phyloP scores from a whole-genome alignment of 2,113 vertebrate genomes.

The Lepidothrix coronata region DNA sequence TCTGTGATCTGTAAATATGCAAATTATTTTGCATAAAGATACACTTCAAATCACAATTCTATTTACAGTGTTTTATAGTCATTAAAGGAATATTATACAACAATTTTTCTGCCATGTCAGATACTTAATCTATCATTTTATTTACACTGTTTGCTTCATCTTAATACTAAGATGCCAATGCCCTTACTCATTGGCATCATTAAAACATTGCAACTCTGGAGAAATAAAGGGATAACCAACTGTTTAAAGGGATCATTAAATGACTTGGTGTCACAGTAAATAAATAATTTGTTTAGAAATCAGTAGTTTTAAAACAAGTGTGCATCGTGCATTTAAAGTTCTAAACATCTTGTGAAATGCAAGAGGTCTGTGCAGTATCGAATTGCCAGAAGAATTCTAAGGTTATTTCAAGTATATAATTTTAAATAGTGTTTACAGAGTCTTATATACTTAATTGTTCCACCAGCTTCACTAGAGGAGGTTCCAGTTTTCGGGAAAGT shows the following conservation, averaged over 20 bases:
- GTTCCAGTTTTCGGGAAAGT: slow-evolving; percentile 93
- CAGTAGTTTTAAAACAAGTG: slow-evolving; percentile 78
- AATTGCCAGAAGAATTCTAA: neutral
- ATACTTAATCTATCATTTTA: slow-evolving; percentile 48
- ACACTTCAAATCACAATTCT: slow-evolving; percentile 58
- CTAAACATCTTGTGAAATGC: slow-evolving; percentile 56
- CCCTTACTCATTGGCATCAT: neutral
- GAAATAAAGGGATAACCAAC: neutral
- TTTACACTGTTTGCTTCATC: slow-evolving; percentile 63
- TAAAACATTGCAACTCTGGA: neutral
- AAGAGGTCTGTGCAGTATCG: slow-evolving; percentile 38
- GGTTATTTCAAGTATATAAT: slow-evolving; percentile 8
- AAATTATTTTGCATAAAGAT: slow-evolving; percentile 54
- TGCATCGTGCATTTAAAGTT: slow-evolving; percentile 66
- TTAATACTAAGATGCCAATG: neutral
- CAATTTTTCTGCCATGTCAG: slow-evolving; percentile 47
- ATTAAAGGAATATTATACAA: slow-evolving; percentile 80
- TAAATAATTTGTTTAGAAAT: slow-evolving; percentile 72
- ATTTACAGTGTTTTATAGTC: slow-evolving; percentile 74
- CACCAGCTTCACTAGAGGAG: slow-evolving; percentile 76
- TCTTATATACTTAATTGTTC: slow-evolving; percentile 74
- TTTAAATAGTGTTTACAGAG: neutral
- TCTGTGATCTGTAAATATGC: neutral
- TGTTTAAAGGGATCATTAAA: slow-evolving; percentile 23
- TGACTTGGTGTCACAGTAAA: slow-evolving; percentile 62